Percentiles rank a stretch among this genome's conserved stretches.
Evolutionary conservation across 2,113 vertebrate genomes (phyloP).

Genomic region (Grantiella picta): DNA sequence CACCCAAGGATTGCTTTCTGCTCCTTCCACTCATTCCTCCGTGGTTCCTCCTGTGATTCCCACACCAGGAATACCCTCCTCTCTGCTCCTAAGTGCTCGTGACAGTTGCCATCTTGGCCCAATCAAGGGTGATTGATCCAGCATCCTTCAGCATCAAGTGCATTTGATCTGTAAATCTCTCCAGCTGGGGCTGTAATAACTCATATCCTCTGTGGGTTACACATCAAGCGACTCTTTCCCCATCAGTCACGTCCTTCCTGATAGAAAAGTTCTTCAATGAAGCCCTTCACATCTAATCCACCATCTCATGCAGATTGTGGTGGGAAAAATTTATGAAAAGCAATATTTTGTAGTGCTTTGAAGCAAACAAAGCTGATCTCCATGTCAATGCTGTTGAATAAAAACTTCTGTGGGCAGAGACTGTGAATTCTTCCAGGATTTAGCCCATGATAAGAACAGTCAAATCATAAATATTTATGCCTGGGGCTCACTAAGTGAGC

Average conservation of each 20-base stretch:
- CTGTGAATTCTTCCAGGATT: neutral
- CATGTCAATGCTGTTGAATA: neutral
- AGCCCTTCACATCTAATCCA: neutral
- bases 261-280: conserved; percentile 7
- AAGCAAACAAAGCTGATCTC: conserved; percentile 1
- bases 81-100: neutral
- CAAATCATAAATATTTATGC: conserved; percentile 37
- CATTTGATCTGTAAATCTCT: conserved; percentile 55
- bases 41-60: neutral
- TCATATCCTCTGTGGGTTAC: conserved; percentile 59
- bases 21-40: neutral
- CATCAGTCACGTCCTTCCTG: conserved; percentile 32
- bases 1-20: neutral
- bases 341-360: conserved; percentile 3
- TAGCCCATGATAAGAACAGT: neutral
- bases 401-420: neutral
- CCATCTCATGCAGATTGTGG: neutral
- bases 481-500: neutral
- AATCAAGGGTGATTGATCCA: conserved; percentile 60
- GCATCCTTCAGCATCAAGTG: neutral
- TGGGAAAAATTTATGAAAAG: neutral
- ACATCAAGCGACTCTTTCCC: conserved; percentile 39
- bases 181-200: conserved; percentile 60
- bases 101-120: conserved; percentile 61
- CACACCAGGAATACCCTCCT: neutral